Conservation (phyloP, 2,888 invertebrate genomes). For the Apodemia zela region DNA sequence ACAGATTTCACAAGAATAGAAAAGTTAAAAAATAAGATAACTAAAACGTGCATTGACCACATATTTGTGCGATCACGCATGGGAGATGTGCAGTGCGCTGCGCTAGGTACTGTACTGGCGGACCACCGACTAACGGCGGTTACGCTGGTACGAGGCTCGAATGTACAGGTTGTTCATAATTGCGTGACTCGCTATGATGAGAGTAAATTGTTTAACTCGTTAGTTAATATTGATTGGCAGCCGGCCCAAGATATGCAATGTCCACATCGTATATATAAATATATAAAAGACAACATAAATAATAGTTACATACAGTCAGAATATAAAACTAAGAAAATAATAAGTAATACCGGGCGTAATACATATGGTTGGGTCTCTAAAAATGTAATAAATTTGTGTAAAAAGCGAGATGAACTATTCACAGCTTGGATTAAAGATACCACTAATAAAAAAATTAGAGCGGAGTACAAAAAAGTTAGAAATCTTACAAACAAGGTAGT, state of each 20-base stretch:
- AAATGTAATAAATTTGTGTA: background rate
- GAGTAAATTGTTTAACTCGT: background rate
- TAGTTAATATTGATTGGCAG: background rate
- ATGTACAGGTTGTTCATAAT: background rate
- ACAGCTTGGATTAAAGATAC: slow-evolving; percentile 6
- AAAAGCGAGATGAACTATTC: background rate
- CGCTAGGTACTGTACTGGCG: background rate
- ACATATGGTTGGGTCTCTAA: background rate
- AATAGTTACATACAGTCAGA: background rate
- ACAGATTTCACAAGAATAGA: slow-evolving; percentile 19
- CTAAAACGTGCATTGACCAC: slow-evolving; percentile 4
- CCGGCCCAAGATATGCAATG: background rate
- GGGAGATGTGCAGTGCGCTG: background rate
- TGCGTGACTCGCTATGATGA: background rate
- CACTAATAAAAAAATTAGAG: background rate
- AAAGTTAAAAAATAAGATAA: slow-evolving; percentile 2
- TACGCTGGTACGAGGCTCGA: background rate
- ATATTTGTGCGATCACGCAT: background rate
- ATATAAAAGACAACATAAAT: background rate
- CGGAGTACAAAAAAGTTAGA: slow-evolving; percentile 5
- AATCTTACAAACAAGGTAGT: slow-evolving; percentile 2
- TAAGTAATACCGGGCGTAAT: background rate
- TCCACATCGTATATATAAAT: background rate
- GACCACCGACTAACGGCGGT: background rate
- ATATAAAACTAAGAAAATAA: background rate